Percentiles rank a stretch among this genome's conserved stretches.
Conservation (phyloP, 2,113 vertebrate genomes). For the Bettongia penicillata region DNA sequence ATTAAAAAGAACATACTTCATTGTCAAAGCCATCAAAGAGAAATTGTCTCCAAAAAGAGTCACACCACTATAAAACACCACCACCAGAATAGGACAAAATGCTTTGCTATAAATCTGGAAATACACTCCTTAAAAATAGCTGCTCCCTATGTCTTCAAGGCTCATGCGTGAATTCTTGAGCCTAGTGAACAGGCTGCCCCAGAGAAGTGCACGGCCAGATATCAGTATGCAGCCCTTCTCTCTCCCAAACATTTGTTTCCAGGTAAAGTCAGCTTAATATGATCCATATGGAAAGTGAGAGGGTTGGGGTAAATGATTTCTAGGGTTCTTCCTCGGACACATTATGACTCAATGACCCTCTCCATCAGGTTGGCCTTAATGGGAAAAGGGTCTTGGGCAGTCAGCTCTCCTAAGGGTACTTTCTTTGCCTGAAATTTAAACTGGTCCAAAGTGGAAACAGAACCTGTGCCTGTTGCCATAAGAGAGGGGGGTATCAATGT, state of each 20-base stretch:
- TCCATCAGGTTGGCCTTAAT: background rate
- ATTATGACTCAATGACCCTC: background rate
- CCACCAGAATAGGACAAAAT: background rate
- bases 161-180: background rate
- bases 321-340: background rate
- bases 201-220: no score
- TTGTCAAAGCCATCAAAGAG: background rate
- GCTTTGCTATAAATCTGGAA: background rate
- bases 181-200: background rate
- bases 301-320: background rate
- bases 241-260: background rate
- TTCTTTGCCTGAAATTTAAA: no score
- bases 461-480: background rate
- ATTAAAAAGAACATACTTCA: background rate
- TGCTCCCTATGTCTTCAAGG: background rate
- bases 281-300: background rate
- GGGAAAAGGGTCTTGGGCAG: no score
- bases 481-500: background rate
- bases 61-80: background rate
- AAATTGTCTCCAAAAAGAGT: background rate
- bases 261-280: background rate
- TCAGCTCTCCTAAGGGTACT: background rate
- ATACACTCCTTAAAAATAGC: background rate
- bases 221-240: background rate
- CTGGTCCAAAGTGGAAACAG: background rate